Evolutionary conservation across 2,113 vertebrate genomes (phyloP).

Genomic region (Etia nguti): DNA sequence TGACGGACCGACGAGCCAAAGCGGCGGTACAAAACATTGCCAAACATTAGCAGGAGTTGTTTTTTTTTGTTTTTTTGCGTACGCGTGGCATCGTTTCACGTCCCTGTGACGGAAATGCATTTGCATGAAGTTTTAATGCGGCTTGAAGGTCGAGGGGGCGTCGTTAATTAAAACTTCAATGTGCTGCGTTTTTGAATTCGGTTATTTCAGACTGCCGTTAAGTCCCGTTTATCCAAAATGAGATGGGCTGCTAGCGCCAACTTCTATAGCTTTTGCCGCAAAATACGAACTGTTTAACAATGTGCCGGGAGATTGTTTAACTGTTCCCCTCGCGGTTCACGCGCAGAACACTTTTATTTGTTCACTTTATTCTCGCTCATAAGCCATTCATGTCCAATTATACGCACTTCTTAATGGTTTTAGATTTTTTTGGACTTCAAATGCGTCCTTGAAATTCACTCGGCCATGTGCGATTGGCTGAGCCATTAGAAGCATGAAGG

Average conservation of each 20-base stretch:
- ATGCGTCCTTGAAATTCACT: slow-evolving; percentile 52
- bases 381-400: slow-evolving; percentile 7
- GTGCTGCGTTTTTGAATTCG: slow-evolving; percentile 56
- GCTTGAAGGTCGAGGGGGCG: slow-evolving; percentile 39
- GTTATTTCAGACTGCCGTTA: slow-evolving; percentile 50
- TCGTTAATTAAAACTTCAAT: slow-evolving; percentile 66
- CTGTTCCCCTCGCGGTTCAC: slow-evolving; percentile 1
- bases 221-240: slow-evolving; percentile 43
- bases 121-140: slow-evolving; percentile 65
- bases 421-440: slow-evolving; percentile 44
- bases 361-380: background rate
- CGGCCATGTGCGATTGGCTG: slow-evolving; percentile 39
- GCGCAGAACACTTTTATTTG: background rate
- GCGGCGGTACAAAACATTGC: background rate
- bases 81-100: slow-evolving; percentile 16
- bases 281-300: slow-evolving; percentile 33
- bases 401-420: slow-evolving; percentile 28
- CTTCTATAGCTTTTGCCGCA: slow-evolving; percentile 28
- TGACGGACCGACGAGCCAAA: slow-evolving; percentile 48
- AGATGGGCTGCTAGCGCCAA: slow-evolving; percentile 52
- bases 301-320: slow-evolving; percentile 23
- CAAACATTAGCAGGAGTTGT: slow-evolving; percentile 19
- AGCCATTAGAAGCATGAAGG: slow-evolving; percentile 12
- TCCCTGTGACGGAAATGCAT: slow-evolving; percentile 17
- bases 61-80: background rate